These are phyloP conservation scores for Rhyacichthys aspro DNA, from an alignment of 2,797 vertebrate species.

Conservation along the genomic window DNA sequence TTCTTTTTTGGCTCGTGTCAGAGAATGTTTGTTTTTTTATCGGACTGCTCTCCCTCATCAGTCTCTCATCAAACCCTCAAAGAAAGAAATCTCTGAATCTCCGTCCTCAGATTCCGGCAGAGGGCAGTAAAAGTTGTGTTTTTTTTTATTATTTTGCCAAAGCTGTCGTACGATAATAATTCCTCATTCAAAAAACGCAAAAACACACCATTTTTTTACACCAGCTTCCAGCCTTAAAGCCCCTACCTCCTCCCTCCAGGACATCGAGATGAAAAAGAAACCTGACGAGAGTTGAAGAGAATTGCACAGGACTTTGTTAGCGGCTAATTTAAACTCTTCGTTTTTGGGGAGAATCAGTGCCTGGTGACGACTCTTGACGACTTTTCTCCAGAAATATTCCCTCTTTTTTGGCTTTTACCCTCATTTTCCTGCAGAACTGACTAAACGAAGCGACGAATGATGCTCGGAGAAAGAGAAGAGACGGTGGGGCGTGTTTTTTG, in stretches of 20 bases:
- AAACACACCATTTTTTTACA: conserved; percentile 65
- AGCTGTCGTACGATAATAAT: conserved; percentile 50
- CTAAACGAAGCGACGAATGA: conserved; percentile 63
- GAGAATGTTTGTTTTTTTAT: conserved; percentile 71
- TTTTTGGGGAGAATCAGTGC: conserved; percentile 49
- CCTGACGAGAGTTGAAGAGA: conserved; percentile 13
- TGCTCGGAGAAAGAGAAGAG: conserved; percentile 57
- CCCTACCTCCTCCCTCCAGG: conserved; percentile 70
- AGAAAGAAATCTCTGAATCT: background rate
- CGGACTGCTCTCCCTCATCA: conserved; percentile 69
- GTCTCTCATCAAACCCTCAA: conserved; percentile 46
- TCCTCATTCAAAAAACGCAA: conserved; percentile 64
- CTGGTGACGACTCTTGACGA: conserved; percentile 62
- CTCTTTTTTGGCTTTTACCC: conserved; percentile 27
- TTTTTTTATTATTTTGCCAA: conserved; percentile 67
- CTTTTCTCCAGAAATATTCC: background rate
- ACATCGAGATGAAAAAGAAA: conserved; percentile 23
- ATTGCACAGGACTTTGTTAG: conserved; percentile 60
- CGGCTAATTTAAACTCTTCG: background rate
- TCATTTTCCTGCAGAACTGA: conserved; percentile 63
- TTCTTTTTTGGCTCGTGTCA: conserved; percentile 52
- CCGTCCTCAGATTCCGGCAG: conserved; percentile 51
- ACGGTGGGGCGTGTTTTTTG: conserved; percentile 49
- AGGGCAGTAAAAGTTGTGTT: conserved; percentile 51
- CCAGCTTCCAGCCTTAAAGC: conserved; percentile 86